These are phyloP conservation scores for Druon quercuslanigerum DNA, from an alignment of 1,140 invertebrate species.

Conservation along the genomic window DNA sequence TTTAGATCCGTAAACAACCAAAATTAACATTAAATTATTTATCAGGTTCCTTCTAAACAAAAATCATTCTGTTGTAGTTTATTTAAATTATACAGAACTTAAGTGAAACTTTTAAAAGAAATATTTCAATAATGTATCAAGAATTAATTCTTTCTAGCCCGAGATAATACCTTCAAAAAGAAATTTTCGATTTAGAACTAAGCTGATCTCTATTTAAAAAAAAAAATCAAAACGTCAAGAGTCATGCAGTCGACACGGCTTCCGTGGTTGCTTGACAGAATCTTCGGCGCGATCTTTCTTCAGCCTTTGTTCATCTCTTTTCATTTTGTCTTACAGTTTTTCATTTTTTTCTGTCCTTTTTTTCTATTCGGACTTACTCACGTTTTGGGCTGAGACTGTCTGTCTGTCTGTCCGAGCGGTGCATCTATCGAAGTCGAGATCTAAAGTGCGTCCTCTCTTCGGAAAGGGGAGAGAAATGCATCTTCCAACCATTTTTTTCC, in stretches of 20 bases:
- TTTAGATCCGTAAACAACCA: no score
- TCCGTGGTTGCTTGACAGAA: conserved; percentile 57
- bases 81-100: no score
- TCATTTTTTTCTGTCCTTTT: conserved; percentile 40
- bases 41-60: no score
- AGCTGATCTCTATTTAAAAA: no score
- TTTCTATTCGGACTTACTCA: conserved; percentile 46
- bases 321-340: conserved; percentile 40
- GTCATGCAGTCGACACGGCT: conserved; percentile 53
- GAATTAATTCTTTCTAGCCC: no score
- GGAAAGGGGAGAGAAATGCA: conserved; percentile 43
- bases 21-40: no score
- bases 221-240: conserved; percentile 37
- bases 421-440: conserved; percentile 52
- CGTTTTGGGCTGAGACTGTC: conserved; percentile 47
- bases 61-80: no score
- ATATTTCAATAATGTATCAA: no score
- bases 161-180: no score
- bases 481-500: conserved; percentile 11
- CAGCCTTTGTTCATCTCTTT: conserved; percentile 37
- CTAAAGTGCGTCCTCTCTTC: conserved; percentile 49
- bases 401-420: conserved; percentile 42
- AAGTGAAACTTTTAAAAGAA: no score
- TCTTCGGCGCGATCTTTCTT: conserved; percentile 52
- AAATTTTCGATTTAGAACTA: no score